Conservation (phyloP, 2,797 vertebrate genomes). For the Xyrichtys novacula region DNA sequence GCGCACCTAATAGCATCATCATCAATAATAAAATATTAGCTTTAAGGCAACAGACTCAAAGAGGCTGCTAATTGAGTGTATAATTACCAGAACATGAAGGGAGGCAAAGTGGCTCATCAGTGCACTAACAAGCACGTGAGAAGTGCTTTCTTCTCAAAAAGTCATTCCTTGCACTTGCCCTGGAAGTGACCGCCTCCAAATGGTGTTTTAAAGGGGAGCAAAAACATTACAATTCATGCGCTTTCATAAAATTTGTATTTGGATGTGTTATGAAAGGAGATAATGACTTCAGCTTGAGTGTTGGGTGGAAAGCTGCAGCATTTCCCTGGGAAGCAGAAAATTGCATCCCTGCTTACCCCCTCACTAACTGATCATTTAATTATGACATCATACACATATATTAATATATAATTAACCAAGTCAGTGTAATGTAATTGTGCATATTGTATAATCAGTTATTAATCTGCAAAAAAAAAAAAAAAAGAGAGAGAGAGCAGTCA, state of each 20-base stretch:
- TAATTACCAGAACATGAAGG: slow-evolving; percentile 78
- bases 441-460: slow-evolving; percentile 40
- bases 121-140: slow-evolving; percentile 77
- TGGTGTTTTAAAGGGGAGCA: slow-evolving; percentile 11
- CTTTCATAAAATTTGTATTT: slow-evolving; percentile 15
- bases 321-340: slow-evolving; percentile 13
- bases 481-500: slow-evolving; percentile 41
- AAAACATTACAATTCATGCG: slow-evolving; percentile 30
- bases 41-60: slow-evolving; percentile 70
- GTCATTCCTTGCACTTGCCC: slow-evolving; percentile 45
- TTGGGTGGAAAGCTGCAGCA: slow-evolving; percentile 2
- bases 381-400: slow-evolving; percentile 15
- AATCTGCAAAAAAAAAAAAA: slow-evolving; percentile 46
- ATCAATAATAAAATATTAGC: slow-evolving; percentile 76
- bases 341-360: not conserved
- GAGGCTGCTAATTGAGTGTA: slow-evolving; percentile 76
- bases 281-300: slow-evolving; percentile 6
- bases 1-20: slow-evolving; percentile 44
- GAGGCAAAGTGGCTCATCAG: slow-evolving; percentile 79
- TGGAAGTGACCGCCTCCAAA: slow-evolving; percentile 50
- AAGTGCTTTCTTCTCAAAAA: slow-evolving; percentile 66
- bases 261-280: not conserved
- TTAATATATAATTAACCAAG: slow-evolving; percentile 46
- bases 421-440: slow-evolving; percentile 7
- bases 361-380: slow-evolving; percentile 22